These are phyloP conservation scores for Heliconius ismenius DNA, from an alignment of 2,888 invertebrate genomes.

Conservation along the genomic window DNA sequence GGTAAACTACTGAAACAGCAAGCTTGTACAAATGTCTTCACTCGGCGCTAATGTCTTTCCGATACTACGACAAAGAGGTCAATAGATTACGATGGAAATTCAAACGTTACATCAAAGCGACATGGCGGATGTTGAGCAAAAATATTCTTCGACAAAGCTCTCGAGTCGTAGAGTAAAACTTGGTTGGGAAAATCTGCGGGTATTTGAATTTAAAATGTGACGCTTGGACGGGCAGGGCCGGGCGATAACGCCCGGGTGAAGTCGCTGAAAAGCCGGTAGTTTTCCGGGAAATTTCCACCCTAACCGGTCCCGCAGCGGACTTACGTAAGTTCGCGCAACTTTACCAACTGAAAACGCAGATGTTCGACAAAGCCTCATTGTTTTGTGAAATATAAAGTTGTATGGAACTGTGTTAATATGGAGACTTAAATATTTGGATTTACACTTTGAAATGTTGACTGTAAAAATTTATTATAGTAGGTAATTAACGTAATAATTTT, in stretches of 20 bases:
- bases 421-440: background rate
- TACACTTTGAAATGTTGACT: background rate
- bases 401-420: conserved; percentile 14
- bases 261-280: conserved; percentile 46
- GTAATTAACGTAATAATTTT: background rate
- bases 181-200: conserved; percentile 55
- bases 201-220: conserved; percentile 66
- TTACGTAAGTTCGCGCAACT: conserved; percentile 46
- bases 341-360: conserved; percentile 25
- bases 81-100: conserved; percentile 39
- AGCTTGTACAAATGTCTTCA: conserved; percentile 26
- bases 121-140: conserved; percentile 54
- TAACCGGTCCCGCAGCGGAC: conserved; percentile 51
- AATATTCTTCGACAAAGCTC: conserved; percentile 55
- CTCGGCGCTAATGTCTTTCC: conserved; percentile 30
- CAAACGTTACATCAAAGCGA: conserved; percentile 47
- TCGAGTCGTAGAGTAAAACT: conserved; percentile 48
- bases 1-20: conserved; percentile 25
- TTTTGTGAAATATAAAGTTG: conserved; percentile 9
- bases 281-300: conserved; percentile 58
- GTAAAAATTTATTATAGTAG: background rate
- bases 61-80: conserved; percentile 32
- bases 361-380: conserved; percentile 12
- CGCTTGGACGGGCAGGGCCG: conserved; percentile 49
- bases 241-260: conserved; percentile 59